Base-by-base conservation (phyloP, 2,113 vertebrate genomes). In the Panthera uncia region DNA sequence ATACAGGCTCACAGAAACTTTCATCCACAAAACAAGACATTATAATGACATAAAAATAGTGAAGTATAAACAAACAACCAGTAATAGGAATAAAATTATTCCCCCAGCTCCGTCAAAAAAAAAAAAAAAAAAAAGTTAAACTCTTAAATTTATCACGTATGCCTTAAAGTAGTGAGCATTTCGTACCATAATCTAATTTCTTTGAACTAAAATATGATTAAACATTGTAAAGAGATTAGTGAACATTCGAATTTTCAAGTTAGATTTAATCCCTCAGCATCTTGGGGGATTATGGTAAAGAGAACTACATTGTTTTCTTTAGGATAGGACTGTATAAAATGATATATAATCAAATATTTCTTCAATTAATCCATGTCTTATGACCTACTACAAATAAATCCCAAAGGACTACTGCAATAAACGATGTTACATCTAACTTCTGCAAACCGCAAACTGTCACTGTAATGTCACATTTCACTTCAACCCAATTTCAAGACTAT, bases 391-490 rank as follows among this genome's bases (percentile, higher is more conserved):
- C 97, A 96, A 97, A 76, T 66, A 97, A 95, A 94, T 92, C 90
- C 19, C 92, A 84, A 74, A 95, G 85, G 65, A 85, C 81, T 21
- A 66, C 19, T 68, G 52, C 57, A 90, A 68, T 94, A 87, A 94
- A 69, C 55, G 50, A 41, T 33, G 25, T 15, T 74, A 90, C 74
- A 66, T 87, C 74, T 57, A 96, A 91, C 80, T 94, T 92, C 45
- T 79, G 65, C 69, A 96, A 95, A 89, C 79, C 73, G 74, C 55
- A 92, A 91, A 94, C 80, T 90, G 69, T 96, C 88, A 92, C 66
- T 81, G 9, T 38, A 94, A 92, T 94, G 96, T 87, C 92, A 96
- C 94, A 85, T 97, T 94, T 97, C 73, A 93, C 93, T 93, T 96
- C 81, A 96, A 73, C 71, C 52, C 76, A 93, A 33, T 92, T 94